Evolutionary conservation across 2,113 vertebrate genomes (phyloP), one percentile per base, ranked within the genome.

Genomic region (Rhea americana): DNA sequence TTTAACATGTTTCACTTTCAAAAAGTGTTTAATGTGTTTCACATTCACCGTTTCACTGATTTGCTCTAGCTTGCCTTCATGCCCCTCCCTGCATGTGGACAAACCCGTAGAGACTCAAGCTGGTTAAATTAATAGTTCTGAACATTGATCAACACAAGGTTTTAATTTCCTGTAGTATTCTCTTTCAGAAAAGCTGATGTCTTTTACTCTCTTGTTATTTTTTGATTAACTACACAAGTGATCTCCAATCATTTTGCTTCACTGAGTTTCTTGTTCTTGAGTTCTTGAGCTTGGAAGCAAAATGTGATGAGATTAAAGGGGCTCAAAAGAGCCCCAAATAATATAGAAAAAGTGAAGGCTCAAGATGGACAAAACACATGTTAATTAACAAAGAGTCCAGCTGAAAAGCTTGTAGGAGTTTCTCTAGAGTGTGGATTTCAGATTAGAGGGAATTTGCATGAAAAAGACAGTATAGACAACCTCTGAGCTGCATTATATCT

Each of bases 91-190:
- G 66, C 74, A 24, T 82, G 55, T 48, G 90, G 82, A 94, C 88
- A 93, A 95, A 84, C 47, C 87, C 89, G 83, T n/a, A 61, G 95
- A 94, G 91, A 81, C 62, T 79, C 62, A 79, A 25, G 24, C 66
- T 94, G 85, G 80, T 90, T 95, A 84, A 94, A 93, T 95, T 86
- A 94, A 89, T 91, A 84, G 59, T 76, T 86, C 66, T 79, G 66
- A 93, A 50, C 71, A n/a, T 37, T 93, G 94, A 95, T 94, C 89
- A 91, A 56, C 85, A 94, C 61, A 39, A 93, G 94, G 93, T 76
- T 95, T 96, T 94, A 73, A 95, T 96, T 96, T 96, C 94, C 93
- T 94, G 93, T 32, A 68, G 58, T 62, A 43, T 82, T 94, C 94
- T 86, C 62, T 90, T 90, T 90, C 86, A 90, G 74, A 96, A 94